Base-by-base conservation (phyloP, 1,140 invertebrate species). In the Caerostris extrusa region DNA sequence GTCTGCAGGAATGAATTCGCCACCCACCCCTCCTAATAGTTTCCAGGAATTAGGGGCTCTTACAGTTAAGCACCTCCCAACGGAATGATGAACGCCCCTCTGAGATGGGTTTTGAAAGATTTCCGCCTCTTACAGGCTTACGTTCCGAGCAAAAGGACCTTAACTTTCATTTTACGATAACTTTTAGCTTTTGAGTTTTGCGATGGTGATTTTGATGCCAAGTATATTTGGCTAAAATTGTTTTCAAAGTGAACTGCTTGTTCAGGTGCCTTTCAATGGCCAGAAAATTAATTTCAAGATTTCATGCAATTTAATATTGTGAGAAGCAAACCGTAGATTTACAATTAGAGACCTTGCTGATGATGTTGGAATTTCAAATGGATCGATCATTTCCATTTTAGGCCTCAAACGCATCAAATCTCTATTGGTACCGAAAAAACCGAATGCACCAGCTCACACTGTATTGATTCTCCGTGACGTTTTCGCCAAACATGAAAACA, bases 61-160 rank as follows among this genome's bases (percentile, higher is more conserved):
- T 83, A 17, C 56, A 14, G 53, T 58, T 83, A 83, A 83, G 14
- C 82, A 14, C 55, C n/a, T 12, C 17, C 53, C 82, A 83, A 83
- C 57, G 82, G 57, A 83, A 83, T 83, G 82, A 83, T 83, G 82
- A 58, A 83, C 82, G 55, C 82, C 53, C 55, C 82, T 53, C 10
- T 6, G 55, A n/a, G 55, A 83, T 12, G 56, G 82, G 34, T 14
- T 77, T 77, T 77, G 8, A 77, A 53, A 53, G 71, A 77, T 77
- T 77, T 77, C 50, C 10, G 3, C 50, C 34, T 3, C 34, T 77
- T 77, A 53, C 12, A 77, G 53, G 71, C 71, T 77, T 77, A 77
- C 14, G 71, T 34, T 53, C 10, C 34, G 10, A 34, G 71, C 71
- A 53, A 53, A 77, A 50, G 34, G 34, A 3, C 5, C 34, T 77